phyloP scores from a whole-genome alignment of 1,140 invertebrate genomes.

The Marisa cornuarietis region DNA sequence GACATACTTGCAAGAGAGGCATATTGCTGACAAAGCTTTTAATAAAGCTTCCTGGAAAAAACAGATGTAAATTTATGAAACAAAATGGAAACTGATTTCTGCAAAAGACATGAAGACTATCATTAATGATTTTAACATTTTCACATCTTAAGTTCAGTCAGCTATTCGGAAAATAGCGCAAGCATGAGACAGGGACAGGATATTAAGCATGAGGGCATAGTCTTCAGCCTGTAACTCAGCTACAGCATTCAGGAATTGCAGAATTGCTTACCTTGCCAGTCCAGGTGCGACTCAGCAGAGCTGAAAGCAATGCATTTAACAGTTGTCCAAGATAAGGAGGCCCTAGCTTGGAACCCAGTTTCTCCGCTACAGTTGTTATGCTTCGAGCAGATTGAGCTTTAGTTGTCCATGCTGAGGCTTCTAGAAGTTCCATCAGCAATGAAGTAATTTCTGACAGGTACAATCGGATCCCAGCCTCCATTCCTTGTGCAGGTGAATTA shows the following conservation, averaged over 20 bases:
- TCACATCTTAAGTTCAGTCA: not conserved
- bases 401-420: slow-evolving; percentile 85
- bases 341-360: slow-evolving; percentile 76
- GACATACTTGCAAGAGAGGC: slow-evolving; percentile 76
- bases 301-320: slow-evolving; percentile 75
- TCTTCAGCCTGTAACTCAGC: not conserved
- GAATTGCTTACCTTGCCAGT: slow-evolving; percentile 75
- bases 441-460: slow-evolving; percentile 80
- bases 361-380: slow-evolving; percentile 81
- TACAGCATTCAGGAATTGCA: not conserved
- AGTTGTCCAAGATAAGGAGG: slow-evolving; percentile 74
- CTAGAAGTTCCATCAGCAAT: slow-evolving; percentile 76
- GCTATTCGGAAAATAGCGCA: not conserved
- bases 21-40: slow-evolving; percentile 78
- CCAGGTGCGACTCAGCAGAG: slow-evolving; percentile 86
- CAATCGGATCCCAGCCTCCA: slow-evolving; percentile 81
- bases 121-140: not conserved
- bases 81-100: not conserved
- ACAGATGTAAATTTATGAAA: too few relatives aligned
- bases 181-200: too few relatives aligned
- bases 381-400: slow-evolving; percentile 87
- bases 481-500: slow-evolving; percentile 65
- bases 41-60: slow-evolving; percentile 74
- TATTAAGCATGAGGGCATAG: not conserved
- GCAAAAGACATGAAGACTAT: not conserved